Conservation (phyloP, 2,113 vertebrate species). For the Andinoacara biseriatus region DNA sequence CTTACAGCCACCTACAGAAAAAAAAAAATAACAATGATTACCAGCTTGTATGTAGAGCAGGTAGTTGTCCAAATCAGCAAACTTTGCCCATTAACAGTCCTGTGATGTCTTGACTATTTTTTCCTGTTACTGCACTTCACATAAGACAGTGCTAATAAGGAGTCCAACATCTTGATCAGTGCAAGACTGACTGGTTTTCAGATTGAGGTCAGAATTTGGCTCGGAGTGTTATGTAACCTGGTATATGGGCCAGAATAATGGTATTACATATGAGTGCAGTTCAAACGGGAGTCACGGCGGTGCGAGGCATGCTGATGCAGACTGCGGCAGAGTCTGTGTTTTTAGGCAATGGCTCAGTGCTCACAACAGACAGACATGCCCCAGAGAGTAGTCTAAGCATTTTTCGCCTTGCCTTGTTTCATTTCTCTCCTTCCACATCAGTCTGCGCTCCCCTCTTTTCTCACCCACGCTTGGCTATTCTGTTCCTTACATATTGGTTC, state of each 20-base stretch:
- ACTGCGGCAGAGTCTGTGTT: conserved; percentile 58
- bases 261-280: conserved; percentile 68
- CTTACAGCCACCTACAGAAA: conserved; percentile 19
- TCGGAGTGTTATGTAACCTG: conserved; percentile 62
- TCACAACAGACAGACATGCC: conserved; percentile 47
- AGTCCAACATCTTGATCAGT: conserved; percentile 37
- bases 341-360: conserved; percentile 48
- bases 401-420: conserved; percentile 41
- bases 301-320: conserved; percentile 54
- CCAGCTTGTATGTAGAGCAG: background rate
- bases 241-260: conserved; percentile 72
- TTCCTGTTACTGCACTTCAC: background rate
- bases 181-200: conserved; percentile 44
- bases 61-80: background rate
- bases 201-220: conserved; percentile 72
- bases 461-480: conserved; percentile 7
- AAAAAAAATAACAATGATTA: background rate
- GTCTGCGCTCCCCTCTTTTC: conserved; percentile 20
- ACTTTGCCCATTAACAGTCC: background rate
- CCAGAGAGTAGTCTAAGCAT: conserved; percentile 49
- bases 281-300: conserved; percentile 62
- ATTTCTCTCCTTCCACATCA: conserved; percentile 42
- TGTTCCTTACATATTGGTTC: conserved; percentile 26
- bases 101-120: background rate
- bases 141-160: background rate